Base-by-base conservation (phyloP, 2,888 invertebrate species). In the Brassicogethes aeneus region DNA sequence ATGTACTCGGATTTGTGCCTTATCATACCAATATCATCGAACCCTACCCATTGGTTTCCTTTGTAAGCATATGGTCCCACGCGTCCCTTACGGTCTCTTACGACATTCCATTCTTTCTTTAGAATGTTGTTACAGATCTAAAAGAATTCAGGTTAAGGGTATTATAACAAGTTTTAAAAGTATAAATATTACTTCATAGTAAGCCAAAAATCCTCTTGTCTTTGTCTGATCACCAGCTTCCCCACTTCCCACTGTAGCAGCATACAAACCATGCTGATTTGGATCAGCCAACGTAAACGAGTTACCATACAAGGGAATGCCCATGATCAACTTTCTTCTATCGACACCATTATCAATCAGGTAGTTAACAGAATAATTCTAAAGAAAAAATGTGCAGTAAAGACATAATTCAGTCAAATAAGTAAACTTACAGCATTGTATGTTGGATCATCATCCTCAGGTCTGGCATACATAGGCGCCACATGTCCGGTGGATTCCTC, bases 41-140 rank as follows among this genome's bases (percentile, higher is more conserved):
- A 94, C 3, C 90, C 88, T 3, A 92, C 92, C 93, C 93, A 94
- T 57, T 94, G 93, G 61, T 91, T 88, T 15, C 82, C 73, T 43
- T 74, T 69, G 50, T 82, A 84, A 0, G 92, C 89, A 59, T 90
- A 92, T 0, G 93, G 93, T 0, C 92, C 93, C 69, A 92, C 89
- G 15, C 87, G 74, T 34, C 87, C 84, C 39, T 83, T 76, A 0
- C 80, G 75, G 60, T 92, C 90, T 41, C 85, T 76, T 1, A 83
- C 77, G 3, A 68, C 81, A 29, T 76, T 76, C 88, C 91, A 90
- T 1, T 83, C 84, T 42, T 78, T 79, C 1, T 77, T 73, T 47
- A 80, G 74, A 14, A 90, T 77, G 50, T 85, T 80, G 37, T 84
- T 77, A 56, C 92, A 92, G 48, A 93, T 90, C 85, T 86, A 55